Evolutionary conservation across 1,140 invertebrate genomes (phyloP).

Genomic region (Cylas formicarius): DNA sequence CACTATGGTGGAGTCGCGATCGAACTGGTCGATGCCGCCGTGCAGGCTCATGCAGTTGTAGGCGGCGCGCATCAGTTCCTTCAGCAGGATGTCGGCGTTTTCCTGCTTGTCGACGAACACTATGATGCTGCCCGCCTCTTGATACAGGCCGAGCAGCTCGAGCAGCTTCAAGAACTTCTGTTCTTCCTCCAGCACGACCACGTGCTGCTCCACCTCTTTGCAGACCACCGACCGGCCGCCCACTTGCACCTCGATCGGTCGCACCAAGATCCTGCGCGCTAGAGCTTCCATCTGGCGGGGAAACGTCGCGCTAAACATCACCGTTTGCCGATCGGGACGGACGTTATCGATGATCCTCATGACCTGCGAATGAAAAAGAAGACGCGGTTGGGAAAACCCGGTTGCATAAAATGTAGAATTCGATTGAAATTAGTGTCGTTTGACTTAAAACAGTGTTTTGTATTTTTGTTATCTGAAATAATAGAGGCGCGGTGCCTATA

Average conservation of each 20-base stretch:
- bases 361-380: slow-evolving; percentile 49
- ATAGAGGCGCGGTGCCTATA: too few relatives aligned
- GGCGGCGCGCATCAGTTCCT: slow-evolving; percentile 94
- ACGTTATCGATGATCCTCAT: slow-evolving; percentile 98
- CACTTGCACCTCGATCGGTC: slow-evolving; percentile 97
- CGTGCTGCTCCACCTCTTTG: slow-evolving; percentile 93
- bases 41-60: slow-evolving; percentile 95
- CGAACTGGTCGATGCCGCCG: slow-evolving; percentile 98
- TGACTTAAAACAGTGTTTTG: too few relatives aligned
- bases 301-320: slow-evolving; percentile 98
- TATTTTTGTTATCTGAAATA: too few relatives aligned
- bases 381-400: too few relatives aligned
- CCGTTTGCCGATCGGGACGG: slow-evolving; percentile 93
- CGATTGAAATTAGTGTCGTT: too few relatives aligned
- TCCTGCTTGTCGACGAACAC: slow-evolving; percentile 99
- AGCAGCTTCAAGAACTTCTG: slow-evolving; percentile 97
- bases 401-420: too few relatives aligned
- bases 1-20: slow-evolving; percentile 94
- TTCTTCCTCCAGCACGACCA: slow-evolving; percentile 90
- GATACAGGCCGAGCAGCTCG: slow-evolving; percentile 91
- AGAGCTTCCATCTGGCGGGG: slow-evolving; percentile 98
- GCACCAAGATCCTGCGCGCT: slow-evolving; percentile 84
- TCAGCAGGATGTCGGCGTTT: slow-evolving; percentile 88
- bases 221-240: slow-evolving; percentile 96
- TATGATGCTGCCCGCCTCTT: slow-evolving; percentile 87